Evolutionary conservation across 2,797 vertebrate species (phyloP).

Genomic region (Spea hammondii): DNA sequence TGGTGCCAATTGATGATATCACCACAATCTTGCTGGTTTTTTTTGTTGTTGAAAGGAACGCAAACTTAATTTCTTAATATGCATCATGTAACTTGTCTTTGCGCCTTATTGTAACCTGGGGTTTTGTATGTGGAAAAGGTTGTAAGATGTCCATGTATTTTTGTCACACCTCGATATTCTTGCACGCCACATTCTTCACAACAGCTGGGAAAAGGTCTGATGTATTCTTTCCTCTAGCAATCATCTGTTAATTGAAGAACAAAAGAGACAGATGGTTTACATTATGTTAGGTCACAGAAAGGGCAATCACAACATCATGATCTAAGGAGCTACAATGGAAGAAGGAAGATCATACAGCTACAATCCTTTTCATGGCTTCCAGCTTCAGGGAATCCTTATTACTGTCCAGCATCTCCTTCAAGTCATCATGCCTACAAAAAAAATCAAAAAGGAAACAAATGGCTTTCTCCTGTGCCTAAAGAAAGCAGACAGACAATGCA

Average conservation of each 20-base stretch:
- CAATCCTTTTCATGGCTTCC: conserved; percentile 98
- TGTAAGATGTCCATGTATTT: not conserved
- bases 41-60: not conserved
- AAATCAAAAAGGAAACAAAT: not conserved
- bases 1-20: too few species aligned
- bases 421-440: conserved; percentile 89
- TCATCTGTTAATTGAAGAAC: conserved; percentile 77
- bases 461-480: too few species aligned
- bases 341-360: conserved; percentile 68
- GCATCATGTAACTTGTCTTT: too few species aligned
- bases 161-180: conserved; percentile 93
- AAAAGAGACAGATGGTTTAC: not conserved
- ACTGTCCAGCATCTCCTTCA: conserved; percentile 98
- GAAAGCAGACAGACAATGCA: too few species aligned
- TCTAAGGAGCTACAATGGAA: not conserved
- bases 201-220: conserved; percentile 96
- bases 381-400: conserved; percentile 98
- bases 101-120: too few species aligned
- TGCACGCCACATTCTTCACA: conserved; percentile 97
- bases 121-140: not conserved
- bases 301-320: not conserved
- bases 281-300: not conserved
- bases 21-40: too few species aligned
- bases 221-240: conserved; percentile 92
- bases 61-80: not conserved